phyloP scores from a whole-genome alignment of 2,113 vertebrate genomes.

The Vidua chalybeata region DNA sequence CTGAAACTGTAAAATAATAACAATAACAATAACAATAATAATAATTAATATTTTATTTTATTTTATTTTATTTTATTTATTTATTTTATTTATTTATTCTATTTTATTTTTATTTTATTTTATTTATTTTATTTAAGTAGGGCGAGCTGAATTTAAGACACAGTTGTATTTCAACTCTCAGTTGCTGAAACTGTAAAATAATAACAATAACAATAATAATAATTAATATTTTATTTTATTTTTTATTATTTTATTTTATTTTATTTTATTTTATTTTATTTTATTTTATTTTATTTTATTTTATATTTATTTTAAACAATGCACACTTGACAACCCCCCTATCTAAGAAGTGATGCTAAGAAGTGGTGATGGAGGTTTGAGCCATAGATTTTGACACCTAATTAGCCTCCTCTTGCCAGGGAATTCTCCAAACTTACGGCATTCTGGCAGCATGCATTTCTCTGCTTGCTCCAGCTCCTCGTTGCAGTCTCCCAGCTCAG shows the following conservation, averaged over 20 bases:
- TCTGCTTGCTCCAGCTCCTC: conserved; percentile 97
- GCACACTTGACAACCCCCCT: not conserved
- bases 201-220: too few species aligned
- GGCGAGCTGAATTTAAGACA: not conserved
- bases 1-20: not conserved
- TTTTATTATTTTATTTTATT: too few species aligned
- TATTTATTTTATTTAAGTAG: not conserved
- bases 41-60: too few species aligned
- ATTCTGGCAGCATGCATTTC: conserved; percentile 98
- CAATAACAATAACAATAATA: too few species aligned
- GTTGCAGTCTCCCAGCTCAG: conserved; percentile 93
- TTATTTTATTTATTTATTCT: too few species aligned
- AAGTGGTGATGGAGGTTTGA: not conserved
- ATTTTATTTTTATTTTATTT: too few species aligned
- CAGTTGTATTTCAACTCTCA: not conserved
- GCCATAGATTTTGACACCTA: not conserved
- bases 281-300: too few species aligned
- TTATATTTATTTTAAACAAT: not conserved
- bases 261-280: too few species aligned
- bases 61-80: too few species aligned
- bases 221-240: too few species aligned
- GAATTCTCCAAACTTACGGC: conserved; percentile 82
- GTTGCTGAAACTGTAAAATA: not conserved
- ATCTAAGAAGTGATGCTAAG: not conserved
- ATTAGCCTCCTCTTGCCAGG: not conserved